phyloP scores from a whole-genome alignment of 2,888 invertebrate genomes.

The Cerastis leucographa region DNA sequence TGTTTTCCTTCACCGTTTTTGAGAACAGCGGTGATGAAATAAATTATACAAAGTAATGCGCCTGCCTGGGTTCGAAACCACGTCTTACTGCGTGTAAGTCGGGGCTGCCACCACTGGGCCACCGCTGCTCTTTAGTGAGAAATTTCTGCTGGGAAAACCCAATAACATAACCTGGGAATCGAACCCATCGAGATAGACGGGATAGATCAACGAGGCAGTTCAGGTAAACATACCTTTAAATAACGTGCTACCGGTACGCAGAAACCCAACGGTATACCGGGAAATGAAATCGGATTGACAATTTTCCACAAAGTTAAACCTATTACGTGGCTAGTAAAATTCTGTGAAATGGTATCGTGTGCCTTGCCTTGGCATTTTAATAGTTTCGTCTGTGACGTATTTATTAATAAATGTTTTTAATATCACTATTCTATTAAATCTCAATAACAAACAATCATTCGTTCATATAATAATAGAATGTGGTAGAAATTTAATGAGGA shows the following conservation, averaged over 20 bases:
- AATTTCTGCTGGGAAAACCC: too few relatives aligned
- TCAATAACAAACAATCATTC: not conserved
- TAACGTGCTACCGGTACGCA: not conserved
- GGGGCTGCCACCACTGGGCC: too few relatives aligned
- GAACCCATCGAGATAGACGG: too few relatives aligned
- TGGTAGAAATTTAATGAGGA: not conserved
- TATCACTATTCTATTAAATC: not conserved
- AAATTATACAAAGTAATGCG: too few relatives aligned
- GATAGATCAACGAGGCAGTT: too few relatives aligned
- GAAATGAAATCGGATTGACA: constrained; percentile 29
- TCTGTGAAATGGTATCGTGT: constrained; percentile 30
- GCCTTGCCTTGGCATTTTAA: constrained; percentile 1
- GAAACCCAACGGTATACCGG: constrained; percentile 35
- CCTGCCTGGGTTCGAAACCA: too few relatives aligned
- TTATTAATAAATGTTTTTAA: constrained; percentile 1
- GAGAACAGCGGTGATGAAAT: too few relatives aligned
- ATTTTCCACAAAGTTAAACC: constrained; percentile 37
- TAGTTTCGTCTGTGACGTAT: not conserved
- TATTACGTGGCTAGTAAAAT: constrained; percentile 33
- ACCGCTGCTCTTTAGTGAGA: too few relatives aligned
- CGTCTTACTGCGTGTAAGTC: too few relatives aligned
- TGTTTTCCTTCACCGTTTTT: too few relatives aligned
- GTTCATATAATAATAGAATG: not conserved
- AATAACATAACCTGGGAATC: too few relatives aligned
- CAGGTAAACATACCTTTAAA: too few relatives aligned